Evolutionary conservation across 2,888 invertebrate species (phyloP), one percentile per base, ranked within the genome.

Genomic region (Macropis europaea): DNA sequence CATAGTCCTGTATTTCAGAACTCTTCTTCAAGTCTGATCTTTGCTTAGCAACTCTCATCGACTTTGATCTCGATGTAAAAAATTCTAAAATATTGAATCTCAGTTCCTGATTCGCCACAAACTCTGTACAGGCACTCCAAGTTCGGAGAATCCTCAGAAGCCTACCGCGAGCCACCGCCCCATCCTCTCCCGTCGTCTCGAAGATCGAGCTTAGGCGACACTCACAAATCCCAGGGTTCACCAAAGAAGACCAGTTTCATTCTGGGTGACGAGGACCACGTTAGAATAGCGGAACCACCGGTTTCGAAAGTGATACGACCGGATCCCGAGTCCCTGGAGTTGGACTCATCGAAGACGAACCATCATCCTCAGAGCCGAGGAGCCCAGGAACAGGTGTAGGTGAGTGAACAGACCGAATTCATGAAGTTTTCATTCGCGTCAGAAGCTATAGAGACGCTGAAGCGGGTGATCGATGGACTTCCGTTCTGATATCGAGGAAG

Each of bases 371-470:
- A 61, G 50, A 61, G 67, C 57, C 53, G 60, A 22, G 72, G 68
- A 34, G 73, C 78, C 17, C 76, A 78, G 70, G 85, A 85, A 50
- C 78, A 82, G 45, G 84, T 86, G 11, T 85, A 84, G 83, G 85
- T 86, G 22, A 85, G 83, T 52, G 40, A 47, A 13, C 19, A 13
- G 34, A 9, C 26, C 30, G 26, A 50, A 6, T 43, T 22, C 48
- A 7, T 3, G 28, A 7, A 59, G 32, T 19, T 2, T 13, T 3
- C 26, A 17, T 38, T 7, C 38, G 7, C 40, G 57, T 57, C 48
- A 38, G 26, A 19, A 19, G 13, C 5, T 11, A 1, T 6, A 13
- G 36, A 11, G 1, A 36, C 1, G 3, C 9, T 1, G n/a, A 43
- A 24, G 11, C 9, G 13, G n/a, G 9, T 42, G 36, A 30, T 22